phyloP scores from a whole-genome alignment of 2,888 invertebrate genomes.

The Tinea pellionella region DNA sequence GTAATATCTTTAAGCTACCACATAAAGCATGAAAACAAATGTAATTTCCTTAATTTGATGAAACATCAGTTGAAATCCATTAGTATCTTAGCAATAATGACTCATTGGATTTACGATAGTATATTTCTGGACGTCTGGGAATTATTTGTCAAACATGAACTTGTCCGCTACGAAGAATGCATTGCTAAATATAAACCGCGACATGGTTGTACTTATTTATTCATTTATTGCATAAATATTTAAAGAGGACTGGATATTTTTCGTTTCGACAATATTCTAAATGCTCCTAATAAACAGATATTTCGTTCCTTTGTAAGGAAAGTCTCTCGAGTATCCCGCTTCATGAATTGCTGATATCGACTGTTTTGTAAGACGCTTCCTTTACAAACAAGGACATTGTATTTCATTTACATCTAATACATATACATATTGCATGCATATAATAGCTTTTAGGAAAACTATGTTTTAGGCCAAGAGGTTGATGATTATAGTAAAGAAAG shows the following conservation, averaged over 20 bases:
- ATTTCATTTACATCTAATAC: conserved; percentile 29
- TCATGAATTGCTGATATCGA: conserved; percentile 55
- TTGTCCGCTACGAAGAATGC: not conserved
- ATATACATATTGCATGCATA: conserved; percentile 21
- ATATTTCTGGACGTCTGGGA: conserved; percentile 57
- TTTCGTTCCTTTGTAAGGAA: conserved; percentile 29
- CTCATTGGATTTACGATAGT: conserved; percentile 35
- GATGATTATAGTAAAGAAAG: conserved; percentile 20
- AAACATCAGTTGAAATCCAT: not conserved
- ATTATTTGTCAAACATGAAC: conserved; percentile 27
- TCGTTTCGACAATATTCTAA: not conserved
- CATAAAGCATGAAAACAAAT: not conserved
- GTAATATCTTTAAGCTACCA: too few species aligned
- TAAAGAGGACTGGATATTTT: not conserved
- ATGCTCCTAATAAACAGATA: conserved; percentile 32
- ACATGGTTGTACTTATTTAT: not conserved
- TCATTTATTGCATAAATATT: not conserved
- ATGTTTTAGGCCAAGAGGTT: conserved; percentile 20
- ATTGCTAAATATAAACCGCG: not conserved
- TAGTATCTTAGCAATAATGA: conserved; percentile 24
- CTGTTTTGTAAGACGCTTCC: conserved; percentile 36
- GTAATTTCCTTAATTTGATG: not conserved
- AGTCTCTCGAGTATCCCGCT: conserved; percentile 25
- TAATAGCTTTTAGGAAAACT: conserved; percentile 27
- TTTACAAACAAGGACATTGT: conserved; percentile 43